Conservation (phyloP, 2,888 invertebrate genomes). For the Erannis defoliaria region DNA sequence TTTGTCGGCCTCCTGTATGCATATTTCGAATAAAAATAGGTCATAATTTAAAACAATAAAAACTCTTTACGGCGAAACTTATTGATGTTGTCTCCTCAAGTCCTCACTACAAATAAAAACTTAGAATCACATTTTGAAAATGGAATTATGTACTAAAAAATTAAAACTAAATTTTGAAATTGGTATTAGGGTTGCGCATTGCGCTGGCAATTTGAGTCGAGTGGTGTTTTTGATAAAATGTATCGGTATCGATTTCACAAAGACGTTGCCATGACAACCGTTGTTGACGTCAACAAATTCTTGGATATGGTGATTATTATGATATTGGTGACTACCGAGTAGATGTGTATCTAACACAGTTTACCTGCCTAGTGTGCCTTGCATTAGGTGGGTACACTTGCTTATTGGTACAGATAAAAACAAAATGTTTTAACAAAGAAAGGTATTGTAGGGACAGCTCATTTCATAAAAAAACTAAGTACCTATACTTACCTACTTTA, state of each 20-base stretch:
- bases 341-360: background rate
- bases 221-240: slow-evolving; percentile 47
- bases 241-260: slow-evolving; percentile 74
- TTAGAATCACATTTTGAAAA: slow-evolving; percentile 54
- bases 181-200: slow-evolving; percentile 70
- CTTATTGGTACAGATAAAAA: no score
- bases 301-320: no score
- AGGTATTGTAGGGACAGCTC: no score
- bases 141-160: slow-evolving; percentile 47
- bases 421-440: no score
- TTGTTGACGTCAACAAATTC: slow-evolving; percentile 67
- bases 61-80: slow-evolving; percentile 17
- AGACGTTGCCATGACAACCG: slow-evolving; percentile 67
- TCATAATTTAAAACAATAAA: slow-evolving; percentile 39
- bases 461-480: no score
- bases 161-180: slow-evolving; percentile 57
- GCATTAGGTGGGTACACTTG: no score
- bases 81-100: slow-evolving; percentile 14
- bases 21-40: slow-evolving; percentile 63
- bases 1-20: slow-evolving; percentile 77
- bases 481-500: no score
- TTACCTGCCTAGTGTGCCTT: no score
- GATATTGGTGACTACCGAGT: slow-evolving; percentile 10
- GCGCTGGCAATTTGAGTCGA: slow-evolving; percentile 63
- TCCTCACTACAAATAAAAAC: slow-evolving; percentile 40